Percentiles rank a stretch among this genome's conserved stretches.
phyloP scores from a whole-genome alignment of 92 coral and sea anemone species.

The Porites lobata region DNA sequence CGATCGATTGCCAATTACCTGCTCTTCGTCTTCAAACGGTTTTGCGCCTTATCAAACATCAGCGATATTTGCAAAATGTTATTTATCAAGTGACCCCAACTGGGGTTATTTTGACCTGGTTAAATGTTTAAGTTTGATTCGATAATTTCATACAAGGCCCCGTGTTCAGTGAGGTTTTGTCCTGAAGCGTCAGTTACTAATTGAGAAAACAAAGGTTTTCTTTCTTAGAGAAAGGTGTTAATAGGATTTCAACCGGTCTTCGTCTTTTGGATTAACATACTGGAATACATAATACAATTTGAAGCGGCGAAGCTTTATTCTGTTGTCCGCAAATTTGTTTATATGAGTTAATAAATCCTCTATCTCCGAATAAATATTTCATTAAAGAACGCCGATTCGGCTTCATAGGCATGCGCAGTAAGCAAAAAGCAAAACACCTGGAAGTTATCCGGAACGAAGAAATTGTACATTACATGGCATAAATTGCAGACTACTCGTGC shows the following conservation, averaged over 20 bases:
- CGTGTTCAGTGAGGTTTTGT: background rate
- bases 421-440: conserved; percentile 8
- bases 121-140: background rate
- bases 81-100: background rate
- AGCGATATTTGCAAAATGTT: background rate
- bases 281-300: background rate
- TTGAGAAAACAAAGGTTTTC: conserved; percentile 18
- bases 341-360: background rate
- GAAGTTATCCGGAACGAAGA: background rate
- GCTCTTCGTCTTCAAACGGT: background rate
- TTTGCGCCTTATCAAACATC: background rate
- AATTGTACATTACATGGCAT: background rate
- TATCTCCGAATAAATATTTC: conserved; percentile 25
- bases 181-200: background rate
- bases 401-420: conserved; percentile 33
- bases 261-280: background rate
- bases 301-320: background rate
- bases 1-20: background rate
- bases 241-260: background rate
- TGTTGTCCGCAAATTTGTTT: background rate
- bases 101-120: conserved; percentile 13
- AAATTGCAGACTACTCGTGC: background rate
- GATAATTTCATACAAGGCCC: conserved; percentile 26
- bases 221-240: background rate
- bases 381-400: background rate